Evolutionary conservation across 2,797 vertebrate species (phyloP), one percentile per base, ranked within the genome.

Genomic region (Lacerta bilineata): DNA sequence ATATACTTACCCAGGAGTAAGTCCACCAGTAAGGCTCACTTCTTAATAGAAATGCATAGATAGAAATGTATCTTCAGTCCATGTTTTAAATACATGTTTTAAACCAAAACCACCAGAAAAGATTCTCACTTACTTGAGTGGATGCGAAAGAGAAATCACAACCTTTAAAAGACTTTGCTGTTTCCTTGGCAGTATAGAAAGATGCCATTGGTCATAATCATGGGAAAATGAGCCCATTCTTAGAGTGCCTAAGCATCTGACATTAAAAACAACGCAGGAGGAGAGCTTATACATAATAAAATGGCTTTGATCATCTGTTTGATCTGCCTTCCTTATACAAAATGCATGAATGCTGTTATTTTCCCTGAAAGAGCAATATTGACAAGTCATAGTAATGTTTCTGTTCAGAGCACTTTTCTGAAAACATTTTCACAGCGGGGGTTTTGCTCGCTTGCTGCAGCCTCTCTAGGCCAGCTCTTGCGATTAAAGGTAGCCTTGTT

Each of bases 311-410:
- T 86, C 20, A 3, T 77, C 90, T 88, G 80, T 83, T 88, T 88
- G 84, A 91, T 88, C 90, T 88, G 69, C 36, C 84, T 74, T 74
- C 87, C 80, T 91, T 88, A 88, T 87, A 91, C 87, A 91, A 88
- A 86, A 86, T 86, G 84, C 80, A 88, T 88, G 87, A 91, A 86
- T 75, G 80, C 80, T 83, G 84, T 83, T 88, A 83, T 86, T 91
- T 88, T 86, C 87, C 29, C 87, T 86, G 84, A 91, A 88, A 88
- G 87, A 85, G 43, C 75, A 86, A 86, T 88, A 88, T 86, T 86
- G 87, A 91, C 87, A 86, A 86, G 66, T 83, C 90, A 75, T 88
- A 43, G 15, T 59, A 86, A 86, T 86, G 90, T 83, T 88, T 86
- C 80, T 86, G 80, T 86, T 86, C 80, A 68, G 68, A 88, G 84